phyloP scores from a whole-genome alignment of 2,888 invertebrate genomes.

The Branchellion lobata region DNA sequence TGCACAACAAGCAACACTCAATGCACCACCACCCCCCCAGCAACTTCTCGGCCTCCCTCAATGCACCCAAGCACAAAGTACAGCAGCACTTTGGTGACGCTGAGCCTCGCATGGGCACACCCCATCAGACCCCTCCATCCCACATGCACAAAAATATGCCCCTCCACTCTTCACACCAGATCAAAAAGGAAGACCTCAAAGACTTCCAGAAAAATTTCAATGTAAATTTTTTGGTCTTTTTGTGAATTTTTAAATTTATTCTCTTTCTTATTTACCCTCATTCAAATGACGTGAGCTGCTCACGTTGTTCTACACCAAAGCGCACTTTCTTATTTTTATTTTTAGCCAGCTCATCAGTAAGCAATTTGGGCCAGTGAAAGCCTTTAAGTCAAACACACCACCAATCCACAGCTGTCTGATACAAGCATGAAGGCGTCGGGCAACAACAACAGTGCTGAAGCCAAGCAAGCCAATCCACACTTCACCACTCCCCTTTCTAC shows the following conservation, averaged over 20 bases:
- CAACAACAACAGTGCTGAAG: background rate
- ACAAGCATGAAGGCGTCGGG: background rate
- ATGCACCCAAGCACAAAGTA: background rate
- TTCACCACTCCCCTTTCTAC: background rate
- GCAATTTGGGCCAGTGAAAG: too few relatives aligned
- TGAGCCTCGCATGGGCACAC: background rate
- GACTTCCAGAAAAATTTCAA: constrained; percentile 4
- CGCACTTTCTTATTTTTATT: too few relatives aligned
- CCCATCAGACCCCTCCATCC: too few relatives aligned
- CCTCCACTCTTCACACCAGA: background rate
- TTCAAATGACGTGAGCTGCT: too few relatives aligned
- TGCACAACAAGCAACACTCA: background rate
- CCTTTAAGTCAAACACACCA: too few relatives aligned
- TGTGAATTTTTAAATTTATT: too few relatives aligned
- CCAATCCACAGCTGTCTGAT: too few relatives aligned
- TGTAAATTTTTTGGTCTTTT: background rate
- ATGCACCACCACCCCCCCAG: background rate
- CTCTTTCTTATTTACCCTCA: too few relatives aligned
- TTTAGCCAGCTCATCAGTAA: background rate
- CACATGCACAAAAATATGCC: background rate
- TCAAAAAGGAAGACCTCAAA: background rate
- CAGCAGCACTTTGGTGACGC: background rate
- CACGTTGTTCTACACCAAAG: too few relatives aligned
- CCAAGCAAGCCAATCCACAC: background rate
- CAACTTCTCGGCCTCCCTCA: background rate